Conservation (phyloP, 2,888 invertebrate genomes). For the Acronicta leporina region DNA sequence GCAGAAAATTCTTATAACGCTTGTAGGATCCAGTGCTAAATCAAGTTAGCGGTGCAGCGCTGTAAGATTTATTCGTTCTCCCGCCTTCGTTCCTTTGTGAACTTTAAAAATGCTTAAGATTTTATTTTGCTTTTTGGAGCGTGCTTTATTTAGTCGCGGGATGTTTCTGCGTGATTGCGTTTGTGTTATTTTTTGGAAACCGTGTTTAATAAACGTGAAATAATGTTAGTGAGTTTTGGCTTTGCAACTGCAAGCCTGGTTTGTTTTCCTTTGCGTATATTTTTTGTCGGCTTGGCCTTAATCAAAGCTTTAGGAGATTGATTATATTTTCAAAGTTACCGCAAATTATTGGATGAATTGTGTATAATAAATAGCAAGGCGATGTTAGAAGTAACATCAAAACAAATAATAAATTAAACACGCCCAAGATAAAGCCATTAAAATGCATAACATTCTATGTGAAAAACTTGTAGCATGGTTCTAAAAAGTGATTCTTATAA, state of each 20-base stretch:
- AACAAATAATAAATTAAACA: too few relatives aligned
- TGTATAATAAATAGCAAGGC: too few relatives aligned
- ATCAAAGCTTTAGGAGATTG: too few relatives aligned
- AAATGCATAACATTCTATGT: too few relatives aligned
- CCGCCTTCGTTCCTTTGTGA: constrained; percentile 49
- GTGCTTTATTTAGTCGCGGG: constrained; percentile 42
- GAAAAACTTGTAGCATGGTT: too few relatives aligned
- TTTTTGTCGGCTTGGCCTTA: too few relatives aligned
- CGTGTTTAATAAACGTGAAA: constrained; percentile 24
- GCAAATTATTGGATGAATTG: too few relatives aligned
- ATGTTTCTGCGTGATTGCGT: constrained; percentile 44
- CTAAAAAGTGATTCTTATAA: too few relatives aligned
- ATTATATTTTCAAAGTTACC: too few relatives aligned
- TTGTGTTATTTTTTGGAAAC: constrained; percentile 33
- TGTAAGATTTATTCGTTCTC: constrained; percentile 55
- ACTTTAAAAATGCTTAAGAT: constrained; percentile 57
- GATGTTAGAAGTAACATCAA: too few relatives aligned
- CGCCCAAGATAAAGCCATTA: too few relatives aligned
- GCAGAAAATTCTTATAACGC: constrained; percentile 55
- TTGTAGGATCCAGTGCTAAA: constrained; percentile 54
- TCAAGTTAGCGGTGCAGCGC: constrained; percentile 59
- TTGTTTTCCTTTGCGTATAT: background rate
- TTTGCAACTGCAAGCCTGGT: constrained; percentile 1
- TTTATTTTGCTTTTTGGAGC: constrained; percentile 51
- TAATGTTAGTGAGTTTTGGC: background rate